These are phyloP conservation scores for Troides helena DNA, from an alignment of 2,888 invertebrate species.

Conservation along the genomic window DNA sequence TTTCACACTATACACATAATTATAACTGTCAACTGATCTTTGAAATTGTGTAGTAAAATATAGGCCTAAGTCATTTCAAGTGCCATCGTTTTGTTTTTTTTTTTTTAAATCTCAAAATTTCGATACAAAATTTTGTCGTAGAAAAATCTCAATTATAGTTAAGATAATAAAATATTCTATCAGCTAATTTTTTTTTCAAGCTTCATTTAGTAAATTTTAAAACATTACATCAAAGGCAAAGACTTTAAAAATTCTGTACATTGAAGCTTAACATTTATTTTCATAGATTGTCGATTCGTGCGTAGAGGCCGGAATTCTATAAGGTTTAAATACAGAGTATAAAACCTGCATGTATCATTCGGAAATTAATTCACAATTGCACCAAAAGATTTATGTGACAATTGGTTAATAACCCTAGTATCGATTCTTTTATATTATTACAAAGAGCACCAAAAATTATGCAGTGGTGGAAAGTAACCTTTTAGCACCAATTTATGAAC, in stretches of 20 bases:
- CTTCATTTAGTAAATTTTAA: neutral
- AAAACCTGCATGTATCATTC: too few species aligned
- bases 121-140: neutral
- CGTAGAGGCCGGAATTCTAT: slow-evolving; percentile 9
- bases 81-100: neutral
- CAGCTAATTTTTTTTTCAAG: neutral
- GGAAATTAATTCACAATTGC: neutral
- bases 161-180: neutral
- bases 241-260: slow-evolving; percentile 20
- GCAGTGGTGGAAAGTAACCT: neutral
- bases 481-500: neutral
- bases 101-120: neutral
- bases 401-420: neutral
- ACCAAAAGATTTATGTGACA: neutral
- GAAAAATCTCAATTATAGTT: neutral
- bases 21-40: slow-evolving; percentile 41
- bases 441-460: neutral
- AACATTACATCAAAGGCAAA: slow-evolving; percentile 17
- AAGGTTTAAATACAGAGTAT: neutral
- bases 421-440: neutral
- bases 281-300: slow-evolving; percentile 9
- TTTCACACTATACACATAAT: slow-evolving; percentile 40
- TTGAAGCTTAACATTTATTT: slow-evolving; percentile 8
- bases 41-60: slow-evolving; percentile 47
- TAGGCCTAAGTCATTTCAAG: neutral